These are phyloP conservation scores for Bedellia somnulentella DNA, from an alignment of 2,888 invertebrate genomes.

Conservation along the genomic window DNA sequence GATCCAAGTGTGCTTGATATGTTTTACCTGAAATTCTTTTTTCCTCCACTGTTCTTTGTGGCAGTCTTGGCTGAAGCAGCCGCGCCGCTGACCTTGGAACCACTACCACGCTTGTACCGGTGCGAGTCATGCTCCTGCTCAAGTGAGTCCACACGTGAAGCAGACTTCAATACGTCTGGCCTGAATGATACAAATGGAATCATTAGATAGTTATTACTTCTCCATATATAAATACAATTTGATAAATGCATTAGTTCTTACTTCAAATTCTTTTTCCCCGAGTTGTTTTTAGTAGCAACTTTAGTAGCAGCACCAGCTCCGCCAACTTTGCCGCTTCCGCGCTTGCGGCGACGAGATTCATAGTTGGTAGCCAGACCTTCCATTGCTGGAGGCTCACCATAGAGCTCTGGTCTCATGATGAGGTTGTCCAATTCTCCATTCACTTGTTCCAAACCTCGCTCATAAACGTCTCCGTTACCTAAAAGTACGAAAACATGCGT, in stretches of 20 bases:
- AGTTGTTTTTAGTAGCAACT: conserved; percentile 46
- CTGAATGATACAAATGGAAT: too few species aligned
- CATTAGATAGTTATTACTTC: neutral
- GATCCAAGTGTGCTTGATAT: neutral
- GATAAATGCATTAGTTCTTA: conserved; percentile 15
- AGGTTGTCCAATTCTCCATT: conserved; percentile 59
- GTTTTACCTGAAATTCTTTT: conserved; percentile 49
- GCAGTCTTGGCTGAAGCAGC: conserved; percentile 49
- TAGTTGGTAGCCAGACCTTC: conserved; percentile 30
- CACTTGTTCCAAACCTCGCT: conserved; percentile 38
- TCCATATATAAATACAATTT: neutral
- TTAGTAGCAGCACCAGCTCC: conserved; percentile 52
- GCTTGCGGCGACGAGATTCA: conserved; percentile 41
- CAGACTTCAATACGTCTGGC: conserved; percentile 29
- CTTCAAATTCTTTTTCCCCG: conserved; percentile 52
- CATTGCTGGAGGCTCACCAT: conserved; percentile 62
- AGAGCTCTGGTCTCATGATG: conserved; percentile 64
- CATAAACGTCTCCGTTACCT: conserved; percentile 47
- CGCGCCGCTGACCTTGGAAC: conserved; percentile 45
- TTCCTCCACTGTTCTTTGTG: conserved; percentile 46
- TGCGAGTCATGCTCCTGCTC: conserved; percentile 21
- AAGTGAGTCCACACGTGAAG: conserved; percentile 31
- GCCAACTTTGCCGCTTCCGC: conserved; percentile 48
- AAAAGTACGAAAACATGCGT: conserved; percentile 13
- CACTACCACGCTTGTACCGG: conserved; percentile 43